These are phyloP conservation scores for Sebastes flavidus DNA, from an alignment of 2,797 vertebrate genomes.

Conservation along the genomic window DNA sequence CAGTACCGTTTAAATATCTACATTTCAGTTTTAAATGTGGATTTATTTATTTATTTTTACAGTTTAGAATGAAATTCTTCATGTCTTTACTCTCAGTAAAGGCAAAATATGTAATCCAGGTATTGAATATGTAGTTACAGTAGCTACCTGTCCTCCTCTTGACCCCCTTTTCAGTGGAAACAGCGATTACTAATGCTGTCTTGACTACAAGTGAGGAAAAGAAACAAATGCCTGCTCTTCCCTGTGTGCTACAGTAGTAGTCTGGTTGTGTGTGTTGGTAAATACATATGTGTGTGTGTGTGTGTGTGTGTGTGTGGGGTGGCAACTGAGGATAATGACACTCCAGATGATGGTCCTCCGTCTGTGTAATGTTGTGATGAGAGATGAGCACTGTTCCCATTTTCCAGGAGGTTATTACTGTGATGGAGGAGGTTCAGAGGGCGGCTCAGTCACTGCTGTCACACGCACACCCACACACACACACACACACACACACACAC, in stretches of 20 bases:
- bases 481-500: slow-evolving; percentile 22
- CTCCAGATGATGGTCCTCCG: slow-evolving; percentile 29
- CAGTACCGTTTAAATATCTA: neutral
- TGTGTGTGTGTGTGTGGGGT: neutral
- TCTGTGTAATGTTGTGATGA: slow-evolving; percentile 52
- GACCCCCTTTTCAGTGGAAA: slow-evolving; percentile 43
- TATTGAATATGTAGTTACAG: slow-evolving; percentile 7
- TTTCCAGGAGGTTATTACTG: slow-evolving; percentile 58
- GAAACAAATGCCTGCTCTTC: neutral
- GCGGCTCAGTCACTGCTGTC: slow-evolving; percentile 23
- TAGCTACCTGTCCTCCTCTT: slow-evolving; percentile 45
- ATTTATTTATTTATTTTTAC: neutral
- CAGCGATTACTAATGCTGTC: neutral
- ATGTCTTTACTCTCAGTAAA: neutral
- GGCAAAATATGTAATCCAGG: slow-evolving; percentile 2
- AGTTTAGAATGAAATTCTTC: neutral
- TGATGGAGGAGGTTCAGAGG: slow-evolving; percentile 53
- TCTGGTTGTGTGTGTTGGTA: neutral
- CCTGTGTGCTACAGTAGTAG: neutral
- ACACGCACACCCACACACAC: slow-evolving; percentile 1
- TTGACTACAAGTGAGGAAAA: neutral
- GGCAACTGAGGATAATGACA: slow-evolving; percentile 38
- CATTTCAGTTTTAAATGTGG: neutral
- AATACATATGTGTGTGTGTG: neutral
- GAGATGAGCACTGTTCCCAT: slow-evolving; percentile 47